phyloP scores from a whole-genome alignment of 2,113 vertebrate species.

The Plecotus auritus region DNA sequence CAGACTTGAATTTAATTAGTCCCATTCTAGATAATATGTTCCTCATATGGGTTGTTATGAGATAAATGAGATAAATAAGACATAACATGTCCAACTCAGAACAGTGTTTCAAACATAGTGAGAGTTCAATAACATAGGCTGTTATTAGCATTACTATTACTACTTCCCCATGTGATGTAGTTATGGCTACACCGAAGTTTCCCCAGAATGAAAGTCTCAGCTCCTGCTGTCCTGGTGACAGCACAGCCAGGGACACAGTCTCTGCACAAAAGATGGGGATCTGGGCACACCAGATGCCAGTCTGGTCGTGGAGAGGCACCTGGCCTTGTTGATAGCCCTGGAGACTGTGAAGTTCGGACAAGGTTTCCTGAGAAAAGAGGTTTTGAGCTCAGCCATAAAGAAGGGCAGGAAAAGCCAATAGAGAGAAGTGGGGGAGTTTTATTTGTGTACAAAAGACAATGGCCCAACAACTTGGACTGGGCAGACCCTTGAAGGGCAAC shows the following conservation, averaged over 20 bases:
- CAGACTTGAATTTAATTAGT: constrained; percentile 32
- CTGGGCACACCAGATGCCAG: accelerated
- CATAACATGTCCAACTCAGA: neutral
- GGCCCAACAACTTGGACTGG: neutral
- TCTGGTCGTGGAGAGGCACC: neutral
- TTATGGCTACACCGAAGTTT: neutral
- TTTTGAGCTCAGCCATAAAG: neutral
- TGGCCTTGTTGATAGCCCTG: neutral
- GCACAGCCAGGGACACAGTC: neutral
- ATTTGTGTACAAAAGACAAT: neutral
- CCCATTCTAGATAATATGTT: neutral
- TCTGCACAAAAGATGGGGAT: neutral
- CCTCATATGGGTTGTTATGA: neutral
- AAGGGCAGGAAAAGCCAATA: neutral
- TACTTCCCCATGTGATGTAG: neutral
- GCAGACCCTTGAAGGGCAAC: neutral
- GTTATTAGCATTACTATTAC: neutral
- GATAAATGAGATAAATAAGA: neutral
- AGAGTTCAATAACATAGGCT: neutral
- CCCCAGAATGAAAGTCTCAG: neutral
- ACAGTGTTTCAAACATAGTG: neutral
- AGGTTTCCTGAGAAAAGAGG: neutral
- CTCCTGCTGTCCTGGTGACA: too few relatives aligned
- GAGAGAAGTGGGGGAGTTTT: neutral
- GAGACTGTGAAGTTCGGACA: neutral